Base-by-base conservation (phyloP, 2,113 vertebrate species). In the Leucosticte australis region DNA sequence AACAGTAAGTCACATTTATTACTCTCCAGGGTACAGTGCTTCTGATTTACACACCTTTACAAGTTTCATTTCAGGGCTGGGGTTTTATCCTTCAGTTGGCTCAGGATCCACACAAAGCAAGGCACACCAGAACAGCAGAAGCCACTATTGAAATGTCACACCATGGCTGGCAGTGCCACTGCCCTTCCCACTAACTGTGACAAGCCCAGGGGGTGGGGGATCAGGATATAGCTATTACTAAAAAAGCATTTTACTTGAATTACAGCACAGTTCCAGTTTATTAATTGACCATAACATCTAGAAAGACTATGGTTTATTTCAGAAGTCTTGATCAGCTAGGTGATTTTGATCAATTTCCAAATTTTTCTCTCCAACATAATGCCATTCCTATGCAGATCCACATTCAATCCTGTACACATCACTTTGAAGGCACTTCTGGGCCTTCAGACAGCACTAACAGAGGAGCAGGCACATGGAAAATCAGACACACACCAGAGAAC, bases 21-120 rank as follows among this genome's bases (percentile, higher is more conserved):
- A 46, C 22, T 77, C 76, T 84, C 94, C 17, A 47, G 82, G 62
- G 81, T 62, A 92, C 47, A 89, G 55, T 77, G 70, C 74, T 80
- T 83, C 87, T 92, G 90, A 96, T 95, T 95, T 91, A 95, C 82
- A 92, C 67, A 86, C 49, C 24, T 94, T 86, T 46, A 75, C 37
- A 91, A 60, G 69, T 84, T 90, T 86, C 83, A 88, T 75, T 87
- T 92, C 68, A 69, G 73, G 41, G 35, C 24, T 81, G 33, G 46
- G 57, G 49, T 79, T 83, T 70, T 82, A 27, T 21, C 67, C 73
- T 59, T 92, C 3, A 28, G 33, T 59, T 81, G 67, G 60, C 62
- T 89, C 24, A 41, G 44, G 59, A 90, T n/a, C 26, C 35, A 68
- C 69, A 89, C 44, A 84, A 90, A 94, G 68, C 87, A 79, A 83